phyloP scores from a whole-genome alignment of 2,113 vertebrate species.

The Uropsilus gracilis region DNA sequence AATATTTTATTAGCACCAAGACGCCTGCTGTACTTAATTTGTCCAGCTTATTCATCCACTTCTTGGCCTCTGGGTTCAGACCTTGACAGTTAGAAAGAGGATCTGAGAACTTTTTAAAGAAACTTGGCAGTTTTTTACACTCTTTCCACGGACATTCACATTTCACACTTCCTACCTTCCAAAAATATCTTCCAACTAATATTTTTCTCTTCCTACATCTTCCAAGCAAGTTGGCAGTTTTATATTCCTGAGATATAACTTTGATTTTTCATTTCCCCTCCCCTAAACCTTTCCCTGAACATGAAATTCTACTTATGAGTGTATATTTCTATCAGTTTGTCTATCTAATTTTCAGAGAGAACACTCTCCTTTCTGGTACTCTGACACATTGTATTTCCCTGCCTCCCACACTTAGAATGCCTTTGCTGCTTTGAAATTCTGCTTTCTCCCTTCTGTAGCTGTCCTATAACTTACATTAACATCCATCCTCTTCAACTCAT shows the following conservation, averaged over 20 bases:
- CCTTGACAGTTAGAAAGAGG: not conserved
- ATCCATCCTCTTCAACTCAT: not conserved
- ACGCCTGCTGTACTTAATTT: not conserved
- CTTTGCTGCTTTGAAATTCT: not conserved
- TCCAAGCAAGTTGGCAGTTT: not conserved
- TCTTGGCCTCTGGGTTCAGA: not conserved
- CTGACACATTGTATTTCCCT: not conserved
- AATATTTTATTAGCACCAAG: not conserved
- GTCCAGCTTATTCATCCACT: not conserved
- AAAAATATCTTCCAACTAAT: not conserved
- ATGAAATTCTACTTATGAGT: not conserved
- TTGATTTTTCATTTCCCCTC: not conserved
- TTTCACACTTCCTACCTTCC: not conserved
- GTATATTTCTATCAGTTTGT: not conserved
- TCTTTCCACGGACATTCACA: not conserved
- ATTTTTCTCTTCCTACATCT: not conserved
- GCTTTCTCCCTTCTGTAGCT: not conserved
- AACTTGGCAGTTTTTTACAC: not conserved
- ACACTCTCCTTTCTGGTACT: not conserved
- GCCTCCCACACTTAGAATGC: not conserved
- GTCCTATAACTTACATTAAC: not conserved
- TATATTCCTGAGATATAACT: constrained; percentile 24
- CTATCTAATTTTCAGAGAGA: not conserved
- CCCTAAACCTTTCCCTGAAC: not conserved
- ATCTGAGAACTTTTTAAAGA: not conserved